phyloP scores from a whole-genome alignment of 2,113 vertebrate genomes.

The Oncorhynchus kisutch region DNA sequence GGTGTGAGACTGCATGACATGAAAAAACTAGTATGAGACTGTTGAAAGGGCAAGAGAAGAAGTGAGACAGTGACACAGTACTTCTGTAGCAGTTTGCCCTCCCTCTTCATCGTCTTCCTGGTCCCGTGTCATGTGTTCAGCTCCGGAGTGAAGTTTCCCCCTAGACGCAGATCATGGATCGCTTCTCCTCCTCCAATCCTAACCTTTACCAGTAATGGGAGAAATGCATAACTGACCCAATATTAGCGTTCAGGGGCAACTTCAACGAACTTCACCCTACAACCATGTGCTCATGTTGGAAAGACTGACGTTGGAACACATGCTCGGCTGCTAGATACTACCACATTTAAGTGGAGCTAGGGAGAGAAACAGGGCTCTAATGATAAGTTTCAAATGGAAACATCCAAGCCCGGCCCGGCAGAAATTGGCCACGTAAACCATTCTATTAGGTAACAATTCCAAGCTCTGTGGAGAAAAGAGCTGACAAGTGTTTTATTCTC shows the following conservation, averaged over 20 bases:
- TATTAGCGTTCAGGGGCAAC: not conserved
- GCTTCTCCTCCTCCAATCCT: too few relatives aligned
- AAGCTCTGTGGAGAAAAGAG: constrained; percentile 55
- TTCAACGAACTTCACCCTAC: not conserved
- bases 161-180: too few relatives aligned
- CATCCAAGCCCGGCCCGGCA: constrained; percentile 52
- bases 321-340: constrained; percentile 59
- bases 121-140: not conserved
- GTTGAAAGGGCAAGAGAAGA: not conserved
- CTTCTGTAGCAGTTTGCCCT: not conserved
- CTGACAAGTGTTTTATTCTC: constrained; percentile 65
- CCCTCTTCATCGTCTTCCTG: not conserved
- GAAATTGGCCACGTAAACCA: constrained; percentile 62
- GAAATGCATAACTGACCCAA: too few relatives aligned
- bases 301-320: constrained; percentile 59
- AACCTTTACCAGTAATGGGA: too few relatives aligned
- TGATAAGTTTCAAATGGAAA: constrained; percentile 74
- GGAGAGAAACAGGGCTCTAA: constrained; percentile 51
- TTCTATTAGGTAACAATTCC: constrained; percentile 69
- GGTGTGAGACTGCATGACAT: too few relatives aligned
- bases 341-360: constrained; percentile 21
- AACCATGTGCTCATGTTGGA: constrained; percentile 53
- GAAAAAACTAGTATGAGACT: too few relatives aligned
- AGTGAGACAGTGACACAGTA: not conserved
- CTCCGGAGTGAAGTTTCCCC: too few relatives aligned